Evolutionary conservation across 2,113 vertebrate genomes (phyloP), one percentile per base, ranked within the genome.

Genomic region (Pao palembangensis): DNA sequence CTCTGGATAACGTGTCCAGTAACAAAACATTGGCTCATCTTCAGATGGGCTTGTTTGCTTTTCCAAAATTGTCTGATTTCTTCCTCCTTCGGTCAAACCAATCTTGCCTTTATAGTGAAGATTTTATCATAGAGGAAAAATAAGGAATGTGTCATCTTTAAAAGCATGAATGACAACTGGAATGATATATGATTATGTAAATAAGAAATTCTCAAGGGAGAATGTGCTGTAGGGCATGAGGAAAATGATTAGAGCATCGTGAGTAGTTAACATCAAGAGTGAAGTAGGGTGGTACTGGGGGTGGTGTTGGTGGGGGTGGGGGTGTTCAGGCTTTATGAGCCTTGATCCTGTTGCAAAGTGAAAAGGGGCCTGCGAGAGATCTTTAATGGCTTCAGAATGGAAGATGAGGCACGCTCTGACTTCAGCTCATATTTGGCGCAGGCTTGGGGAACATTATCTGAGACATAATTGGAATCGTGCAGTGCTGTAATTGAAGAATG

Each of bases 131-230:
- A 64, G 17, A 41, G n/a, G 51, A 19, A 42, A 52, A 68, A 61
- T 53, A 59, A 61, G 19, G 71, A 64, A 57, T 49, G 23, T 53
- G 11, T 49, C n/a, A 63, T 74, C 63, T 75, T 58, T 31, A 62
- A 57, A 73, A 61, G 16, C 55, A 52, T 64, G 65, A 71, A 64
- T 62, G 73, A 62, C 75, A 78, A 64, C 69, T 72, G 61, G 25
- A 70, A 72, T 79, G 60, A 78, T 78, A 57, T 79, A 66, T 78
- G 62, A 86, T 80, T 82, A 83, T 86, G 71, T 82, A 87, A 86
- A 83, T 83, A 82, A 67, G 56, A 3, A 20, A 58, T 79, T 50
- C 80, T 77, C 68, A 64, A 64, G 76, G 73, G 64, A 44, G 79
- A 67, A 68, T 49, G 49, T 54, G 62, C 53, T 79, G 67, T 71